These are phyloP conservation scores for Vespertilio murinus DNA, from an alignment of 2,797 vertebrate species.

Conservation along the genomic window DNA sequence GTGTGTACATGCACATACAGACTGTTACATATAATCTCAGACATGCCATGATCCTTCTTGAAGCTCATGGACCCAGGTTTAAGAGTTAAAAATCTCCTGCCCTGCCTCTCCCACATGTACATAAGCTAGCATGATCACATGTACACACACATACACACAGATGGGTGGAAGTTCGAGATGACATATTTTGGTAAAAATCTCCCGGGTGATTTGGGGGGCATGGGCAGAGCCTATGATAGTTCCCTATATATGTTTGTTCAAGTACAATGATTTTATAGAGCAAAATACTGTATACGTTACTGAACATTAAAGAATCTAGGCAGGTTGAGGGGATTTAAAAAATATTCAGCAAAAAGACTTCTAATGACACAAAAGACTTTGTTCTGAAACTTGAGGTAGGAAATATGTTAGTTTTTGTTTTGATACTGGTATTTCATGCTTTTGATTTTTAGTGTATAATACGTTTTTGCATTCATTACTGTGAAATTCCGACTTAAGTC, in stretches of 20 bases:
- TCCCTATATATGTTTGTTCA: background rate
- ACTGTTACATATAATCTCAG: background rate
- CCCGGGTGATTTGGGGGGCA: background rate
- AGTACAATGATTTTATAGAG: background rate
- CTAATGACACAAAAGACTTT: too few relatives aligned
- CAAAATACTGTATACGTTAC: background rate
- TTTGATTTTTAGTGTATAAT: constrained; percentile 14
- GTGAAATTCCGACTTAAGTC: constrained; percentile 27
- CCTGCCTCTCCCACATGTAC: background rate
- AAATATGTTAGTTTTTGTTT: background rate
- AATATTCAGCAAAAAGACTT: background rate
- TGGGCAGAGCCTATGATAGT: background rate
- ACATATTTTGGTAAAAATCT: background rate
- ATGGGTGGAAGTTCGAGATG: background rate
- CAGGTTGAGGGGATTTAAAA: background rate
- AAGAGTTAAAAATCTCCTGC: background rate
- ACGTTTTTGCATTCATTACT: constrained; percentile 1
- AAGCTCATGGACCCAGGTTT: background rate
- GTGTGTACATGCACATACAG: background rate
- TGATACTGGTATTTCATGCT: background rate
- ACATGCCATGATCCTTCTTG: background rate
- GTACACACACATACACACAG: background rate
- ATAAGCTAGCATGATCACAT: background rate
- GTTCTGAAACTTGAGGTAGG: too few relatives aligned
- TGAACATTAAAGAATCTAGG: background rate